Conservation (phyloP, 1,140 invertebrate species). For the Trichomalopsis sarcophagae region DNA sequence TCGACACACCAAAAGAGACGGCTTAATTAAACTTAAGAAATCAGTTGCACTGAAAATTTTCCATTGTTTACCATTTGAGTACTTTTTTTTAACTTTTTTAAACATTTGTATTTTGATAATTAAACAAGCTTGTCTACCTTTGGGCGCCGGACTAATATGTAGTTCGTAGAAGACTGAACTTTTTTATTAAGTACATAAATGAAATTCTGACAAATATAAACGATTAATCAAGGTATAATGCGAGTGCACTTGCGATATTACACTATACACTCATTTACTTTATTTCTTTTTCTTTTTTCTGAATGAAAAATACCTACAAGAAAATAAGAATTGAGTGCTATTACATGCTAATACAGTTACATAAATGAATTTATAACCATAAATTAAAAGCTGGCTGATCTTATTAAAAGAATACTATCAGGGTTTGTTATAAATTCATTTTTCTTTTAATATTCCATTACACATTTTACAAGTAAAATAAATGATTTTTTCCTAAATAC, state of each 20-base stretch:
- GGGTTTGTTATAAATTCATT: too few relatives aligned
- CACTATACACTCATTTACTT: neutral
- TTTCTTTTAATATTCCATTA: too few relatives aligned
- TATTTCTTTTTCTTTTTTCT: neutral
- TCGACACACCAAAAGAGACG: constrained; percentile 51
- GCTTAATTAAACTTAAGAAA: constrained; percentile 52
- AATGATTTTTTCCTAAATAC: too few relatives aligned
- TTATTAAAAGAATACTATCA: too few relatives aligned
- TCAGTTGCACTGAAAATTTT: neutral
- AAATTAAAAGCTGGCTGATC: too few relatives aligned
- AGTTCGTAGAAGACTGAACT: too few relatives aligned
- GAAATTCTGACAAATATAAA: neutral
- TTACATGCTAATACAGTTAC: neutral
- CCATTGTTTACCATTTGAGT: constrained; percentile 12
- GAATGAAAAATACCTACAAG: neutral
- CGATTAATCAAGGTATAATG: neutral
- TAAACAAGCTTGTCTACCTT: too few relatives aligned
- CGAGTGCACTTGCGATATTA: neutral
- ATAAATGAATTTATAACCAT: too few relatives aligned
- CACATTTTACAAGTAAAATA: too few relatives aligned
- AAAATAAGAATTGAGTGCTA: neutral
- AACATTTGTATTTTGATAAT: too few relatives aligned
- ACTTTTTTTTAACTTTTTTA: neutral
- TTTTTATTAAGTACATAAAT: neutral
- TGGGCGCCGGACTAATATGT: too few relatives aligned